phyloP scores from a whole-genome alignment of 2,888 invertebrate genomes.

The Epistrophe grossulariae region DNA sequence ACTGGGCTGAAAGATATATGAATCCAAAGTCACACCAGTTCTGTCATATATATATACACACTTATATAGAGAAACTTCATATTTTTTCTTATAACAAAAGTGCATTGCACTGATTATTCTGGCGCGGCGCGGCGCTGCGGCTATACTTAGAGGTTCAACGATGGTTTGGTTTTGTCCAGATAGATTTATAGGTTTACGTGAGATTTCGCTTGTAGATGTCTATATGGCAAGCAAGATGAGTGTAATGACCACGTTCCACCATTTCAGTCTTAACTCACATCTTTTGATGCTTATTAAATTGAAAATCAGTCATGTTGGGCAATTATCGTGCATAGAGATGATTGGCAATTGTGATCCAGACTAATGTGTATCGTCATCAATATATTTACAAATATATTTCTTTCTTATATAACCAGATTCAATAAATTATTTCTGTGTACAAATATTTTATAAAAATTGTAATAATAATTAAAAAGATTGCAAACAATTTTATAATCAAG shows the following conservation, averaged over 20 bases:
- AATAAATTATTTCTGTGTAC: not conserved
- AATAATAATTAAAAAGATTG: not conserved
- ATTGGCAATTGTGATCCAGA: slow-evolving; percentile 31
- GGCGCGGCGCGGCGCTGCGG: not conserved
- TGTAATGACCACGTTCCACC: slow-evolving; percentile 53
- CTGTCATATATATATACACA: slow-evolving; percentile 29
- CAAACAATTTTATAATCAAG: slow-evolving; percentile 12
- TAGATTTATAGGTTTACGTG: not conserved
- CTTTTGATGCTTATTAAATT: slow-evolving; percentile 18
- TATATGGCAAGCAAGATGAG: slow-evolving; percentile 10
- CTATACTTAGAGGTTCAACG: not conserved
- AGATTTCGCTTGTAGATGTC: slow-evolving; percentile 33
- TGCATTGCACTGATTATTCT: slow-evolving; percentile 12
- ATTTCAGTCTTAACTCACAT: slow-evolving; percentile 6
- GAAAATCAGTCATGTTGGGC: slow-evolving; percentile 29
- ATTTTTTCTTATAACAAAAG: not conserved
- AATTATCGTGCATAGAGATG: slow-evolving; percentile 29
- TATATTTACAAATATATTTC: slow-evolving; percentile 20
- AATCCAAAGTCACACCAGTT: slow-evolving; percentile 40
- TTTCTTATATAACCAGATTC: slow-evolving; percentile 58
- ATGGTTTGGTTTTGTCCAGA: slow-evolving; percentile 1
- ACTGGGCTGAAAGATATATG: slow-evolving; percentile 23
- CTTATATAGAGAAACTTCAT: slow-evolving; percentile 32
- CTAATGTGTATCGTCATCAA: not conserved
- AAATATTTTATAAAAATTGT: slow-evolving; percentile 4